Evolutionary conservation across 1,140 invertebrate genomes (phyloP).

Genomic region (Harpegnathos saltator): DNA sequence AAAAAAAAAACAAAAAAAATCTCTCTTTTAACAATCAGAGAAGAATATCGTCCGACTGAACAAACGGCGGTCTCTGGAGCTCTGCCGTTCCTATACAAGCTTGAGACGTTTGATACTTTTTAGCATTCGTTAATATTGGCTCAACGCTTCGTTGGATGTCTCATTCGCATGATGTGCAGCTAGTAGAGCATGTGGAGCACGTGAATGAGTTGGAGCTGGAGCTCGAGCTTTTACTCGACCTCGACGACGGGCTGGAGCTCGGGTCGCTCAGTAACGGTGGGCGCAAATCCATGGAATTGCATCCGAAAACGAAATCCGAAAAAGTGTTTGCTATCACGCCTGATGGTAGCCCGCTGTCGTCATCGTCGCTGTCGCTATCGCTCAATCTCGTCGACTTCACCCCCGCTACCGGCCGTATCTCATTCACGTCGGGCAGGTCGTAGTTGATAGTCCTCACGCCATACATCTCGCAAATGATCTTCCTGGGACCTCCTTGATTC

Average conservation of each 20-base stretch:
- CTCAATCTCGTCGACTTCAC: conserved; percentile 44
- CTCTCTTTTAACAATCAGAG: too few relatives aligned
- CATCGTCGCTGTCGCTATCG: conserved; percentile 38
- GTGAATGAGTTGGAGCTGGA: not conserved
- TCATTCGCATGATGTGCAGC: not conserved
- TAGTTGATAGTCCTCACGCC: conserved; percentile 73
- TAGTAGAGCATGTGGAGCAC: not conserved
- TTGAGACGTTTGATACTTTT: too few relatives aligned
- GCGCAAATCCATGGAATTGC: not conserved
- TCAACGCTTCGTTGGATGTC: not conserved
- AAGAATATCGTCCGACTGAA: too few relatives aligned
- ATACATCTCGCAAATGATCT: conserved; percentile 69
- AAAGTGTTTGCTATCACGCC: too few relatives aligned
- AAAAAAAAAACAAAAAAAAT: too few relatives aligned
- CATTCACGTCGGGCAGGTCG: conserved; percentile 31
- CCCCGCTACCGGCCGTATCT: not conserved
- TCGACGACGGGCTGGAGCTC: conserved; percentile 35
- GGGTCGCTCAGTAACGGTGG: conserved; percentile 46
- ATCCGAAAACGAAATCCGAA: too few relatives aligned
- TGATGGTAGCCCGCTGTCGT: not conserved
- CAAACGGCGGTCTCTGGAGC: too few relatives aligned
- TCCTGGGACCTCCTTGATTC: not conserved
- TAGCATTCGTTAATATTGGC: not conserved
- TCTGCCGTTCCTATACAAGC: too few relatives aligned
- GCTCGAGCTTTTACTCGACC: not conserved